Percentiles rank a stretch among this genome's conserved stretches.
These are phyloP conservation scores for Naja naja DNA, from an alignment of 2,113 vertebrate genomes.

Conservation along the genomic window DNA sequence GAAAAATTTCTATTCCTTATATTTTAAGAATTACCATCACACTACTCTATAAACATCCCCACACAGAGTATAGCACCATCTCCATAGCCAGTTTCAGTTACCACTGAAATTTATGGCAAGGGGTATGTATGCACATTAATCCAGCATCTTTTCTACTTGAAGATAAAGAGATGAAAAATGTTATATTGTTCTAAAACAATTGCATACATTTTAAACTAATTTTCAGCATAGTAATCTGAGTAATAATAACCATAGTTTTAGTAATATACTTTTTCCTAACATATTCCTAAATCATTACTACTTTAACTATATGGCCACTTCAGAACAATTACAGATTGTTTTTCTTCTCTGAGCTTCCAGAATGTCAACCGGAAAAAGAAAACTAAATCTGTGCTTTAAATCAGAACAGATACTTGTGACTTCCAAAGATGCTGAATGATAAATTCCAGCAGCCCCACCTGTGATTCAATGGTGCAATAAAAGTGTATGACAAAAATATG, in stretches of 20 bases:
- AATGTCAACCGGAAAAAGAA: background rate
- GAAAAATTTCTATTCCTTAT: background rate
- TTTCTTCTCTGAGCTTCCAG: background rate
- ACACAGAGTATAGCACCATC: background rate
- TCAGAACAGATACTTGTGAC: background rate
- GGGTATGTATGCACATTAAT: background rate
- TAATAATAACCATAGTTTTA: background rate
- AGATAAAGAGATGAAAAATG: background rate
- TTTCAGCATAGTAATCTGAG: background rate
- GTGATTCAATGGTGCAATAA: background rate
- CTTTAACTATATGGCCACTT: background rate
- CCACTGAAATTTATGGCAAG: background rate
- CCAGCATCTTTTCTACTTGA: background rate
- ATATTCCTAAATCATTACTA: background rate
- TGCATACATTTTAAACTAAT: background rate
- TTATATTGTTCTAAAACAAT: background rate
- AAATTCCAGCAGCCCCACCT: background rate
- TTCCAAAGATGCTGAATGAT: background rate
- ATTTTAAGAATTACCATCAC: background rate
- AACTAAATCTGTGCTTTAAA: background rate
- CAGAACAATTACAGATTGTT: background rate
- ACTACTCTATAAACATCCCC: background rate
- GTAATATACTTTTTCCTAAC: background rate
- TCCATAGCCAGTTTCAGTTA: background rate
- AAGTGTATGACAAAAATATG: background rate